phyloP scores from a whole-genome alignment of 2,797 vertebrate genomes.

The Halcyon badia region DNA sequence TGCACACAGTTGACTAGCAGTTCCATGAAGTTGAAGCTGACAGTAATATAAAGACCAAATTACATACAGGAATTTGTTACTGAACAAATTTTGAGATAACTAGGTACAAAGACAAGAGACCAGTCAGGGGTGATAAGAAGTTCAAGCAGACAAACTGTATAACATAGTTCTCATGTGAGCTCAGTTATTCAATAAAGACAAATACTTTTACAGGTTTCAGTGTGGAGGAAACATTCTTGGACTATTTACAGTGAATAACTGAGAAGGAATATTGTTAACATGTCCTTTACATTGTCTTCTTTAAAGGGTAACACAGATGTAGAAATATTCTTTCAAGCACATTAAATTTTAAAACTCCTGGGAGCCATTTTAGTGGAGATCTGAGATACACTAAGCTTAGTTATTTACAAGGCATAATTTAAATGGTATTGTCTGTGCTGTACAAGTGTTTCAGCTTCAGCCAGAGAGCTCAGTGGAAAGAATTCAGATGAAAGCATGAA shows the following conservation, averaged over 20 bases:
- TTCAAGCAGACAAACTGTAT: neutral
- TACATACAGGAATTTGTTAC: neutral
- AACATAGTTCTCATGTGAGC: neutral
- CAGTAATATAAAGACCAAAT: neutral
- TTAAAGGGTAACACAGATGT: neutral
- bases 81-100: neutral
- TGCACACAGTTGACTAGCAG: neutral
- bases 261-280: constrained; percentile 7
- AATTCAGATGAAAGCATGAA: constrained; percentile 27
- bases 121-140: neutral
- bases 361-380: constrained; percentile 1
- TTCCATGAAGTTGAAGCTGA: neutral
- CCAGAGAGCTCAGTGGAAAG: constrained; percentile 21
- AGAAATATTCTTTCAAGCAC: constrained; percentile 25
- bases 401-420: constrained; percentile 33
- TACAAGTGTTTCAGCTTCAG: neutral
- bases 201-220: neutral
- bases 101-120: neutral
- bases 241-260: constrained; percentile 21
- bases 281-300: constrained; percentile 9
- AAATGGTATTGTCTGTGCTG: neutral
- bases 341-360: constrained; percentile 16
- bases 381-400: neutral
- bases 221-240: neutral
- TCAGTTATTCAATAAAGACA: neutral